Percentiles rank a stretch among this genome's conserved stretches.
Evolutionary conservation across 2,797 vertebrate genomes (phyloP).

Genomic region (Limosa lapponica): DNA sequence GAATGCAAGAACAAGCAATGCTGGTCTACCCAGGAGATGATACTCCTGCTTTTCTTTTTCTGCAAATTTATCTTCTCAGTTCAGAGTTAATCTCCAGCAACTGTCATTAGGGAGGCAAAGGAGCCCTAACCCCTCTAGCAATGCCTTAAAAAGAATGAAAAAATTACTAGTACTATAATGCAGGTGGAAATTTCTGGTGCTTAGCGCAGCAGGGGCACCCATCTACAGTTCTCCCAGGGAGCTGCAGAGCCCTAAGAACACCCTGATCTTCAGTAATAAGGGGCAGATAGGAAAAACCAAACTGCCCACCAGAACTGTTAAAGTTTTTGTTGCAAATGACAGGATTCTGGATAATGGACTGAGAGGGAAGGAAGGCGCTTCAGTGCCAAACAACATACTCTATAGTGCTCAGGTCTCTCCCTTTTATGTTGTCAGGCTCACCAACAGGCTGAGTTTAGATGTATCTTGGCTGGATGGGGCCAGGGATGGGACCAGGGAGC

Average conservation of each 20-base stretch:
- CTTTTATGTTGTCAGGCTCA: not conserved
- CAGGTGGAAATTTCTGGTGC: not conserved
- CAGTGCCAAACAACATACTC: not conserved
- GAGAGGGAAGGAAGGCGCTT: not conserved
- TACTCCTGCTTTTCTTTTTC: not conserved
- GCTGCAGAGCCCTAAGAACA: not conserved
- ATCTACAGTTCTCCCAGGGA: not conserved
- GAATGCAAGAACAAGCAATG: not conserved
- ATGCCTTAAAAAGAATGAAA: not conserved
- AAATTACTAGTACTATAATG: not conserved
- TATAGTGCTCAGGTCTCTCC: not conserved
- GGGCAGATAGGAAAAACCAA: not conserved
- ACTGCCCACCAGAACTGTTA: not conserved
- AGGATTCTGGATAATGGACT: not conserved
- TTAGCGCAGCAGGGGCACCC: not conserved
- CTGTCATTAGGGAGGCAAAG: not conserved
- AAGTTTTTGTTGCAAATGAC: not conserved
- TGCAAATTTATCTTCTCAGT: not conserved
- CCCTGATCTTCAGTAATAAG: not conserved
- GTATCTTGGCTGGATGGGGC: not conserved
- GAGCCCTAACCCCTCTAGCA: not conserved
- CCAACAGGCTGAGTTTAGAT: not conserved
- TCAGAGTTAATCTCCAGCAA: not conserved
- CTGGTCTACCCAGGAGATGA: not conserved
- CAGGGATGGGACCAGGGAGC: no score